These are phyloP conservation scores for Junonia oenone DNA, from an alignment of 2,888 invertebrate genomes.

Conservation along the genomic window DNA sequence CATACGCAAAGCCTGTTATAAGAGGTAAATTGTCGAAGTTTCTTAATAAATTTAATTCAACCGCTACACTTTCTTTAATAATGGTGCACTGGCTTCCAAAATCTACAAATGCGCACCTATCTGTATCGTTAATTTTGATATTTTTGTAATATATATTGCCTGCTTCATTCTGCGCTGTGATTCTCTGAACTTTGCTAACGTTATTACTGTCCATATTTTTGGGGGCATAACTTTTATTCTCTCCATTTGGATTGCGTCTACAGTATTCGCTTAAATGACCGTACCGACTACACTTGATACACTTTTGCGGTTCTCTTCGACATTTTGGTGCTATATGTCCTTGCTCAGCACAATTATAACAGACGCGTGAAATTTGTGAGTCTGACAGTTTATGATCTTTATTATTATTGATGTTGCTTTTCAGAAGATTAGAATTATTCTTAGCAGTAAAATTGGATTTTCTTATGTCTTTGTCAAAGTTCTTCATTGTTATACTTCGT, in stretches of 20 bases:
- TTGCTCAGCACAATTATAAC: not conserved
- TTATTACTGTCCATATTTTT: not conserved
- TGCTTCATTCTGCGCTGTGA: not conserved
- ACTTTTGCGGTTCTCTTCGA: not conserved
- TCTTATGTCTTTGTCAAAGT: not conserved
- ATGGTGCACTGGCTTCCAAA: constrained; percentile 26
- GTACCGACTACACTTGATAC: not conserved
- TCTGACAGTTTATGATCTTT: too few relatives aligned
- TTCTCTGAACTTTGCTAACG: not conserved
- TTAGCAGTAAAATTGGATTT: not conserved
- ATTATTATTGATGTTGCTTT: too few relatives aligned
- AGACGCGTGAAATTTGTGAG: not conserved
- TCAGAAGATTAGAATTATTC: too few relatives aligned
- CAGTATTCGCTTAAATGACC: not conserved
- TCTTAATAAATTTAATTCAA: not conserved
- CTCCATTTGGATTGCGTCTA: not conserved
- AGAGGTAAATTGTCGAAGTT: not conserved
- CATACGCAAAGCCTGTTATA: not conserved
- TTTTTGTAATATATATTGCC: constrained; percentile 11
- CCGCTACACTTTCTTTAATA: constrained; percentile 3
- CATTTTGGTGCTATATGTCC: not conserved
- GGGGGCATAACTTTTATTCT: not conserved
- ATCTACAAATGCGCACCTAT: constrained; percentile 16
- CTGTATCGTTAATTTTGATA: constrained; percentile 9
- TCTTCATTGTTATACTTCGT: not conserved